Evolutionary conservation across 1,140 invertebrate species (phyloP), one percentile per base, ranked within the genome.

Genomic region (Rhyzopertha dominica): DNA sequence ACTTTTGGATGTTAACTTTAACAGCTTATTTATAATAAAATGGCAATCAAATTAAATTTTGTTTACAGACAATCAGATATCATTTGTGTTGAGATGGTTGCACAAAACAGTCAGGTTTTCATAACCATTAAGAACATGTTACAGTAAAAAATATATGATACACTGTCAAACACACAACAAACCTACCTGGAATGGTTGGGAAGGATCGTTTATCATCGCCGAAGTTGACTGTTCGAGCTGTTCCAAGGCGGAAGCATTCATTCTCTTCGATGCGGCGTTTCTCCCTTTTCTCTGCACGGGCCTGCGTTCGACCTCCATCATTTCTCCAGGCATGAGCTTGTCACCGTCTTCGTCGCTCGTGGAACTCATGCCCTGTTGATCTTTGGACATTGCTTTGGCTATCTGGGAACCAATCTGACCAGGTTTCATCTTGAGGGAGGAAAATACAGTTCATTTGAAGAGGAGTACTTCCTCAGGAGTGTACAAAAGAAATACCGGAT

Each of bases 171-270:
- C 18, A 35, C 16, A 1, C 1, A 40, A 38, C 20, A 22, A 17
- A 22, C 32, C 24, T 48, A 63, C 61, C 54, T 65, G 64, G 43
- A 65, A 65, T 22, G 62, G 58, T 36, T 45, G 47, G 34, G 47
- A 45, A 43, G 53, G 26, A 36, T 61, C 54, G 14, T 43, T 50
- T 34, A 63, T 41, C n/a, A 63, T 44, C 17, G 53, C 42, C 3
- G 55, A 53, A 7, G 59, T 54, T 5, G 58, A 58, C 30, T 59
- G 55, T 38, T 63, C 63, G 13, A 66, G 36, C 28, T 55, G 49
- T 28, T 66, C 54, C 14, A 66, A 40, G 8, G 52, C 56, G 7
- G 62, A 54, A 12, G n/a, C 10, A 38, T 43, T 20, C 19, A 17
- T 16, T 29, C 39, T 37, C 38, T 56, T 43, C 16, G n/a, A 7